Base-by-base conservation (phyloP, 2,113 vertebrate species). In the Otis tarda region DNA sequence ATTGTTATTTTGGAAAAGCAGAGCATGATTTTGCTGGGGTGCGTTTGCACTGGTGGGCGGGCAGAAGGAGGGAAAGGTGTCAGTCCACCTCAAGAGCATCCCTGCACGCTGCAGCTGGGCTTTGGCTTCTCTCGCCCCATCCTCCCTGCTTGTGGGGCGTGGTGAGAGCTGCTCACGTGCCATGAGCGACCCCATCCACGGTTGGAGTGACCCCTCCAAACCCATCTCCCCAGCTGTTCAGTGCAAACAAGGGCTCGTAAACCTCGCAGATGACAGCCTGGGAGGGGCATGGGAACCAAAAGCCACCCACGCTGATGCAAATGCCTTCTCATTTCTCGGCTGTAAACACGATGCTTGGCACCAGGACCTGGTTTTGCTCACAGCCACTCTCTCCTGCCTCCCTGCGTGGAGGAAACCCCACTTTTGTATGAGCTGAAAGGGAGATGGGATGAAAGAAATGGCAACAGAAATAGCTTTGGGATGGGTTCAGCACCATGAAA, bases 351-450 rank as follows among this genome's bases (percentile, higher is more conserved):
- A n/a, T 1, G 0, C 37, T 81, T 89, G 89, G 60, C 83, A 37
- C 35, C 76, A 19, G 17, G 47, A 41, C 41, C 33, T 1, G 6
- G 11, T 25, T 90, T 90, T 80, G 39, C 39, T 94, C 53, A 6
- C 45, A 68, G 35, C 11, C 2, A 0, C 25, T 45, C 17, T 43
- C 53, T 75, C 53, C 53, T 73, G 70, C 37, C 28, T 79, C 31
- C 9, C 41, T 3, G 3, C 0, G 0, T 59, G 23, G 50, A 52
- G 39, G 23, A 70, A 78, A 94, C 41, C 4, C 8, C n/a, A 7
- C 3, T 73, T 92, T 69, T 0, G 0, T 43, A 64, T 33, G 13
- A 12, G 50, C 7, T 68, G 50, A 73, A 60, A 87, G 41, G n/a
- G 60, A 59, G 5, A 19, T 39, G 33, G 30, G 76, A 20, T 30